Conservation (phyloP, 92 coral and sea anemone genomes). For the Bergia puertoricense region DNA sequence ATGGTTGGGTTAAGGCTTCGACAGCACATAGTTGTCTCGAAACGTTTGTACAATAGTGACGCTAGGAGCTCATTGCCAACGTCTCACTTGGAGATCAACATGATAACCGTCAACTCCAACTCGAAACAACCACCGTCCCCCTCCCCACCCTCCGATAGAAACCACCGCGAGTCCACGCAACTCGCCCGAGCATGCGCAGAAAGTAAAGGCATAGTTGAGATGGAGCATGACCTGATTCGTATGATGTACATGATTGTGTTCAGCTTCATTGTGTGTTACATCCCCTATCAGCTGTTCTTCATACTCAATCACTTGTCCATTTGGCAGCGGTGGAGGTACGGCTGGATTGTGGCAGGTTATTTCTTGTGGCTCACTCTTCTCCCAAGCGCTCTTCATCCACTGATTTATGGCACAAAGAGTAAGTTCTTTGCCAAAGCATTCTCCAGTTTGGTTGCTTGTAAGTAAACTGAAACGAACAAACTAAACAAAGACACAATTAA, state of each 20-base stretch:
- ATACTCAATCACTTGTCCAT: constrained; percentile 39
- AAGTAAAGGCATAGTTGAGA: constrained; percentile 18
- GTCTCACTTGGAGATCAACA: background rate
- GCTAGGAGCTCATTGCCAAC: background rate
- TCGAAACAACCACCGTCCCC: background rate
- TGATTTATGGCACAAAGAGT: constrained; percentile 31
- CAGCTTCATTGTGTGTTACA: constrained; percentile 66
- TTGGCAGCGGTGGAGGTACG: constrained; percentile 32
- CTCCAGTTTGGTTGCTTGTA: background rate
- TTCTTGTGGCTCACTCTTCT: constrained; percentile 31
- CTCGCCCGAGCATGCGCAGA: constrained; percentile 16
- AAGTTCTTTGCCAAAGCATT: constrained; percentile 25
- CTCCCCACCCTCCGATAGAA: background rate
- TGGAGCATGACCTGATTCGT: constrained; percentile 65
- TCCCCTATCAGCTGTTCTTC: constrained; percentile 70
- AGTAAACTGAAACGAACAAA: background rate
- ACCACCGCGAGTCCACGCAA: constrained; percentile 2
- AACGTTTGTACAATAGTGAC: background rate
- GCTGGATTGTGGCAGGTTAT: constrained; percentile 17
- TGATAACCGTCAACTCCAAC: background rate
- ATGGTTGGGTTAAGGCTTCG: constrained; percentile 68
- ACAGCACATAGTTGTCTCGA: constrained; percentile 44
- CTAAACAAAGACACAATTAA: no score
- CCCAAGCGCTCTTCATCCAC: constrained; percentile 33
- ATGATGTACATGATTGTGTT: constrained; percentile 83